Percentiles rank a stretch among this genome's conserved stretches.
phyloP scores from a whole-genome alignment of 2,113 vertebrate species.

The Corythaeola cristata region DNA sequence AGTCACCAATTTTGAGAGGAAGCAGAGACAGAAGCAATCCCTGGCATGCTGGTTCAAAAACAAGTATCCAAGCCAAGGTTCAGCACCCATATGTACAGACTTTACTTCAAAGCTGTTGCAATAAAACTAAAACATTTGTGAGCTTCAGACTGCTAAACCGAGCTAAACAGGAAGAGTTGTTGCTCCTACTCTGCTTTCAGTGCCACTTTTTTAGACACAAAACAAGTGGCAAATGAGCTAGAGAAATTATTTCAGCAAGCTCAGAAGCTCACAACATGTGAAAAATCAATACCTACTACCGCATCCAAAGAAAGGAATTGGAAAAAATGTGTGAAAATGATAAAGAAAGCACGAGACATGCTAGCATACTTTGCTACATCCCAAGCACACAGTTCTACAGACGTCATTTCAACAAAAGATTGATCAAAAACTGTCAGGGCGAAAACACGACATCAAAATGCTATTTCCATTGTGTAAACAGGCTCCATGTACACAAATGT shows the following conservation, averaged over 20 bases:
- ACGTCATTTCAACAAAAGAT: not conserved
- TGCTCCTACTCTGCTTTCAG: constrained; percentile 9
- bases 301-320: not conserved
- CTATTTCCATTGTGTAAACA: not conserved
- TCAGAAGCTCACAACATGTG: not conserved
- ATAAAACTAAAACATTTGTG: constrained; percentile 26
- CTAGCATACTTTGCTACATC: not conserved
- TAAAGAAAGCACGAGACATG: not conserved
- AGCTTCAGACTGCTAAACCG: not conserved
- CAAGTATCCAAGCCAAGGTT: not conserved
- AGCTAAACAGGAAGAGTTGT: constrained; percentile 58
- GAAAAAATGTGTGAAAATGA: not conserved
- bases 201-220: not conserved
- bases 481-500: not conserved
- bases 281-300: not conserved
- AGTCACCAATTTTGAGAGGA: not conserved
- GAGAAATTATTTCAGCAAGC: not conserved
- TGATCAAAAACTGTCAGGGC: not conserved
- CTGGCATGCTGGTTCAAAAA: not conserved
- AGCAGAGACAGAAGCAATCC: not conserved
- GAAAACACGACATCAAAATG: not conserved
- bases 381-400: not conserved
- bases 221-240: not conserved
- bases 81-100: not conserved
- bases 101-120: constrained; percentile 13